These are phyloP conservation scores for Coranthus polyacanthus DNA, from an alignment of 2,797 vertebrate genomes.

Conservation along the genomic window DNA sequence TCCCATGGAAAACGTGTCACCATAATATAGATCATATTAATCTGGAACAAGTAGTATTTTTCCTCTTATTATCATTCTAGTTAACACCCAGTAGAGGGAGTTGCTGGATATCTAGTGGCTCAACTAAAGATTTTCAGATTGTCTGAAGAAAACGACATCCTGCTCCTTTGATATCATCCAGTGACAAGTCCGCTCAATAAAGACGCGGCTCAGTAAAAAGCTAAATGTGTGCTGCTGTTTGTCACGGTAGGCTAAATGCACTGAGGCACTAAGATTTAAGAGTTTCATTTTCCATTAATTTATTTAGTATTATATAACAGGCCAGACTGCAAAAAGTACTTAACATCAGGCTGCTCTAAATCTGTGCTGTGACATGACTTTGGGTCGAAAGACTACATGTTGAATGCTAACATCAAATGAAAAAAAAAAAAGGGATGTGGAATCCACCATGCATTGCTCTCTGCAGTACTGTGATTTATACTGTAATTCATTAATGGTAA, in stretches of 20 bases:
- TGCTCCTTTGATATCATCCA: not conserved
- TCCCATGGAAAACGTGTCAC: not conserved
- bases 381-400: slow-evolving; percentile 11
- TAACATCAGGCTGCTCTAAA: slow-evolving; percentile 33
- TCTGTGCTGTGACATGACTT: slow-evolving; percentile 31
- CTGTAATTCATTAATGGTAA: not conserved
- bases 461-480: not conserved
- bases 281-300: slow-evolving; percentile 35
- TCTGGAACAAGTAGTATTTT: not conserved
- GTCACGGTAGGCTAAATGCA: slow-evolving; percentile 8
- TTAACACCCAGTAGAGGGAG: slow-evolving; percentile 70
- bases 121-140: not conserved
- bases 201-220: slow-evolving; percentile 10
- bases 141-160: not conserved
- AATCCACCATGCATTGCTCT: not conserved
- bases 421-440: slow-evolving; percentile 35
- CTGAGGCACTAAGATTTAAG: slow-evolving; percentile 19
- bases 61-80: not conserved
- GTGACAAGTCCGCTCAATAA: not conserved
- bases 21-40: not conserved
- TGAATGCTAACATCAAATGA: slow-evolving; percentile 16
- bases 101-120: slow-evolving; percentile 32
- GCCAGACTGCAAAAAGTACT: slow-evolving; percentile 46
- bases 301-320: slow-evolving; percentile 35
- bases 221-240: slow-evolving; percentile 5